A percentile compares a stretch with the other conserved stretches of the same genome.
These are phyloP conservation scores for Athripsodes cinereus DNA, from an alignment of 2,888 invertebrate genomes.

Conservation along the genomic window DNA sequence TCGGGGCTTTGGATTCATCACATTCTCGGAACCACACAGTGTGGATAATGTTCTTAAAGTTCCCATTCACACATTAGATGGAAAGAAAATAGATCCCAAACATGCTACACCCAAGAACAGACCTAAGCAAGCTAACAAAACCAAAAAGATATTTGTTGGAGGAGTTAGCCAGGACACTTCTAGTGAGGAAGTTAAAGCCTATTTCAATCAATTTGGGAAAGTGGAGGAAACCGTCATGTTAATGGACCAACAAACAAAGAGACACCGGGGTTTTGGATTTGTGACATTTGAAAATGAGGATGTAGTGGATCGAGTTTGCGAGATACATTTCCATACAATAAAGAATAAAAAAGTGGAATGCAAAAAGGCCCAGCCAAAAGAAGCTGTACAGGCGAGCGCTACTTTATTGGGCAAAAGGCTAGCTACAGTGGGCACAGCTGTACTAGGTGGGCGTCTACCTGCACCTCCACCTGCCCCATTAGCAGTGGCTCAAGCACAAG, in stretches of 20 bases:
- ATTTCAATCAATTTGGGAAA: slow-evolving; percentile 84
- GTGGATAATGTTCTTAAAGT: slow-evolving; percentile 89
- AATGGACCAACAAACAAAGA: slow-evolving; percentile 90
- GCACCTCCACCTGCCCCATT: slow-evolving; percentile 50
- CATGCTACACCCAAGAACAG: slow-evolving; percentile 89
- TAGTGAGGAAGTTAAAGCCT: slow-evolving; percentile 84
- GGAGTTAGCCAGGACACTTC: slow-evolving; percentile 90
- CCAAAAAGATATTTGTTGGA: slow-evolving; percentile 89
- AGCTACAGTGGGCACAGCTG: slow-evolving; percentile 46
- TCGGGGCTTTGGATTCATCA: slow-evolving; percentile 91
- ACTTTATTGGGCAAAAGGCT: slow-evolving; percentile 63
- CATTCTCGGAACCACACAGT: slow-evolving; percentile 84
- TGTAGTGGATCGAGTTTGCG: slow-evolving; percentile 87
- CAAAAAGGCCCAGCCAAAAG: slow-evolving; percentile 88
- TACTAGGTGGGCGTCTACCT: slow-evolving; percentile 49
- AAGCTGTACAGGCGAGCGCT: slow-evolving; percentile 73
- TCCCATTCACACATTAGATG: slow-evolving; percentile 82
- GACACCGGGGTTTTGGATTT: slow-evolving; percentile 86
- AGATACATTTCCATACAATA: slow-evolving; percentile 88
- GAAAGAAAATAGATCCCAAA: slow-evolving; percentile 91
- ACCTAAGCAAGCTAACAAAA: slow-evolving; percentile 77
- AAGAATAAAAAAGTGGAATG: slow-evolving; percentile 89
- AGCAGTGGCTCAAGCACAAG: slow-evolving; percentile 47
- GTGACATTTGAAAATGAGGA: slow-evolving; percentile 90
- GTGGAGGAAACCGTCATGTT: slow-evolving; percentile 86